Evolutionary conservation across 64 coral and sea anemone species (phyloP), one percentile per base, ranked within the genome.

Genomic region (Pocillopora verrucosa): DNA sequence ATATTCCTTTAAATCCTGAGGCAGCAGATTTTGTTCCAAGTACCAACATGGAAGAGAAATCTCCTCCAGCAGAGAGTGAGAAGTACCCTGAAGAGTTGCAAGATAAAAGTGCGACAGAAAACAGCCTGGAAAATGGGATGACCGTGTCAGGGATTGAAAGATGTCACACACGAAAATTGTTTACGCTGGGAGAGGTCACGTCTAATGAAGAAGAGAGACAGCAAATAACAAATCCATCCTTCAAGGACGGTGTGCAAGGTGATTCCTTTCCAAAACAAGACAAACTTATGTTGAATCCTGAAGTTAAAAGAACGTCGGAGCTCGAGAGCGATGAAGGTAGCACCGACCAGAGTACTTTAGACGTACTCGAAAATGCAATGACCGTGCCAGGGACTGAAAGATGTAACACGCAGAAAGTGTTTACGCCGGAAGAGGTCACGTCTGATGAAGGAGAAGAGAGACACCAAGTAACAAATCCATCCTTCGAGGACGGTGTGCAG

Each of bases 1-100:
- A 17, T 2, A 92, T 77, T 77, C 2, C 61, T 13, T 76, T 92
- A 51, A 87, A 92, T 34, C 90, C 90, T 60, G 73, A 19, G 19
- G 90, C 90, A 51, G 41, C 41, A 51, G 41, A 4, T 3, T 51
- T 51, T 7, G 41, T 51, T 51, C 41, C 41, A 51, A 51, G 41
- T 51, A 7, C 41, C 41, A 51, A 51, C 41, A 51, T 0, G 3
- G 41, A 51, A 51, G 3, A 4, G 3, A 51, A 51, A 51, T 7
- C 41, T 51, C 41, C 41, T 51, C 3, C 3, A 7, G 41, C 3
- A 51, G 41, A 51, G 41, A 51, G 7, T 51, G 41, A 51, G 7
- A 51, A 51, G 41, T 4, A 51, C 7, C 3, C 41, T 51, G 41
- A 4, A 7, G 41, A 7, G 41, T 51, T 51, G 41, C 41, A 51